Base-by-base conservation (phyloP, 2,888 invertebrate species). In the Harpalus rufipes region DNA sequence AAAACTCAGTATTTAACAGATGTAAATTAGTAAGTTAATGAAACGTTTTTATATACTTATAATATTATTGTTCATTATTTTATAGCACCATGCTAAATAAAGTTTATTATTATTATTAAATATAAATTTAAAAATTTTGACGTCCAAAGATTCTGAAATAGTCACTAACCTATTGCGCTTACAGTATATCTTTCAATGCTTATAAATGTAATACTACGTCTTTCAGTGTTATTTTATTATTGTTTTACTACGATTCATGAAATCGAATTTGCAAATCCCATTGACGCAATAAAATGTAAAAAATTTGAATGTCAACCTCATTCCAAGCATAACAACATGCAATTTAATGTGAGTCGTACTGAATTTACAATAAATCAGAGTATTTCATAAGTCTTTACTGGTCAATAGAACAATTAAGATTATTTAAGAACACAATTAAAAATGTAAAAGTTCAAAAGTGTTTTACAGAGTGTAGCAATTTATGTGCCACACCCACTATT, bases 371-470 rank as follows among this genome's bases (percentile, higher is more conserved):
- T 51, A 51, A 63, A 63, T 18, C 10, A 25, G 63, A 25, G 12
- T 63, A 63, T 68, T 68, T 68, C 68, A 39, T 39, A 68, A 68
- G 14, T 68, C 0, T 7, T 39, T 39, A 68, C 32, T 68, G 39
- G 39, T 68, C 68, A 68, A 14, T 63, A 68, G 68, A 68, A 74
- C 72, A 74, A 74, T 74, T 74, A 74, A 74, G 44, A 44, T 68
- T n/a, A 41, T 74, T 74, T 74, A 44, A 74, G 44, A 21, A 41
- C 18, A 44, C 68, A 39, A 32, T 14, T 74, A 74, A 74, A 44
- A 74, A 74, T 74, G 72, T 74, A 74, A 74, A 74, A 74, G 72
- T 74, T 74, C 72, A 74, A 41, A 44, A 74, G 44, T 68, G 39
- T 68, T 68, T 14, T 12, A 63, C 25, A 10, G 16, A 16, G 63